Evolutionary conservation across 2,797 vertebrate genomes (phyloP), one percentile per base, ranked within the genome.

Genomic region (Microchirus variegatus): DNA sequence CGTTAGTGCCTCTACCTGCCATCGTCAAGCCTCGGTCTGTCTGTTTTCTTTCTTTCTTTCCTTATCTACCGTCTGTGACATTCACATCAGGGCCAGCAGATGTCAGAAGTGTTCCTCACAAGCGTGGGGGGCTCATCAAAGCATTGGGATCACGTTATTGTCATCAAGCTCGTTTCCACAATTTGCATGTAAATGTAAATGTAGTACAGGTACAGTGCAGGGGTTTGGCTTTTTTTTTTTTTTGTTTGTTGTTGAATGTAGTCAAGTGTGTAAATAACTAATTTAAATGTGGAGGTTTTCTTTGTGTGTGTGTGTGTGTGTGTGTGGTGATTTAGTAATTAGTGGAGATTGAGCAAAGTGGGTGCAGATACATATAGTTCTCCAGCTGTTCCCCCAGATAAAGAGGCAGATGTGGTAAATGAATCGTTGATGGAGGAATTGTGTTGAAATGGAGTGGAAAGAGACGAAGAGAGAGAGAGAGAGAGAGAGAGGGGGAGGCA

Each of bases 61-160:
- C 14, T 10, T 7, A n/a, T n/a, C n/a, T n/a, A n/a, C n/a, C n/a
- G n/a, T n/a, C 10, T 43, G 50, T 48, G 53, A 41, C 53, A 41
- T 85, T 84, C 71, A 47, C 41, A 16, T 47, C 10, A 10, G 38
- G 53, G 55, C 90, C 92, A 92, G 84, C 77, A 91, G 92, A 86
- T 90, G 92, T 89, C 92, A 92, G 83, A 77, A 87, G 86, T 86
- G 90, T 64, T 86, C 88, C 90, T 92, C 62, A 83, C 50, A 89
- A 80, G 3, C 64, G 52, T 54, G 59, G 48, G 48, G 9, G 50
- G 55, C 45, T 73, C 53, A 57, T 78, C 53, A 22, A 37, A 67
- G 59, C 78, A 59, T 35, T 53, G 62, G 60, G 15, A 56, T 73
- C 70, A 70, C 56, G 59, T 70, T 55, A 70, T 62, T 81, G 61